phyloP scores from a whole-genome alignment of 2,113 vertebrate species.

The Microcebus murinus region DNA sequence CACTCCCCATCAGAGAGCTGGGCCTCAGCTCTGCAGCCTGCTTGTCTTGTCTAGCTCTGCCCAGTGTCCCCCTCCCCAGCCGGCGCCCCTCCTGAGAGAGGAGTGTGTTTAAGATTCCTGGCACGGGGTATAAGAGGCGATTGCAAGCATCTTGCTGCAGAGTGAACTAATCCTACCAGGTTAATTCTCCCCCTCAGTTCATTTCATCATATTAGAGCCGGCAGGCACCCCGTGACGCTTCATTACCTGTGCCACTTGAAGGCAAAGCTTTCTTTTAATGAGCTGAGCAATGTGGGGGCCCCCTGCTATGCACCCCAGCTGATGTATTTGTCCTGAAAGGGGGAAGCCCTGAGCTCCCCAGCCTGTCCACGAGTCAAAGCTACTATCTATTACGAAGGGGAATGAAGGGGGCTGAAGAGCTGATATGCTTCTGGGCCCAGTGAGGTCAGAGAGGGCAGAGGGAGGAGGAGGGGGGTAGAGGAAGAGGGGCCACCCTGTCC shows the following conservation, averaged over 20 bases:
- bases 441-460: neutral
- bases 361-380: neutral
- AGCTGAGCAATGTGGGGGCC: neutral
- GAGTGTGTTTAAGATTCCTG: slow-evolving; percentile 77
- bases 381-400: neutral
- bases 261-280: slow-evolving; percentile 77
- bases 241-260: slow-evolving; percentile 83
- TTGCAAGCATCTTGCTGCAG: slow-evolving; percentile 74
- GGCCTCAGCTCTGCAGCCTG: neutral
- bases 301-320: neutral
- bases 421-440: neutral
- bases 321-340: neutral
- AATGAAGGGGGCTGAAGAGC: rapidly evolving
- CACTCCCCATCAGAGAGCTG: neutral
- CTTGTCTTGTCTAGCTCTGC: neutral
- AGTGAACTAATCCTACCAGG: slow-evolving; percentile 82
- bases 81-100: neutral
- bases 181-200: slow-evolving; percentile 84
- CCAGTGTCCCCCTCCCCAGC: neutral
- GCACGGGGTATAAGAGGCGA: slow-evolving; percentile 63
- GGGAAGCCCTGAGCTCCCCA: neutral
- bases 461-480: neutral
- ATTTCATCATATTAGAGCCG: slow-evolving; percentile 84
- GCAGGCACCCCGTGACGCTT: slow-evolving; percentile 82
- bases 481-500: neutral